Base-by-base conservation (phyloP, 1,140 invertebrate species). In the Achroia grisella region DNA sequence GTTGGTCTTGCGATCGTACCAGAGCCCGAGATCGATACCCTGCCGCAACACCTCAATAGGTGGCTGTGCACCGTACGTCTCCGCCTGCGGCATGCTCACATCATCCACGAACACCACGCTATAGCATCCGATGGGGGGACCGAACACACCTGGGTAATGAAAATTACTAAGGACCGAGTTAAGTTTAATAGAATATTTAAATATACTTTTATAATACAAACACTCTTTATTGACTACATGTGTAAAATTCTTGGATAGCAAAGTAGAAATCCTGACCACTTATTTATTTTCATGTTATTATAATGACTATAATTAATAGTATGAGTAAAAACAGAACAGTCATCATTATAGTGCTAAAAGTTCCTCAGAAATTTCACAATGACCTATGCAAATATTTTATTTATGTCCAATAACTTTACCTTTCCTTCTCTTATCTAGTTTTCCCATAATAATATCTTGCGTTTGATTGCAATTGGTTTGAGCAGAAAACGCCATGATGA, bases 401-500 rank as follows among this genome's bases (percentile, higher is more conserved):
- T 11, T 40, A 28, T 28, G 10, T 14, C 28, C 6, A 8, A 12
- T 8, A 35, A 30, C 1, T 3, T 23, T 23, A 87, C 90, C 96
- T 89, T 98, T 98, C 45, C 95, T 89, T 47, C 97, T 89, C 77
- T 97, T 98, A 74, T 98, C 96, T 42, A 98, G 80, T 80, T 97
- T 98, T 10, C 91, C 92, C 96, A 98, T 97, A 36, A 99, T 95
- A 36, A 98, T 96, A 68, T 97, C 95, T 86, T 98, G 97, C 0
- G 95, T 97, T 78, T 96, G 94, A 86, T 95, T 97, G 9, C 96
- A 95, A 14, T 93, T 94, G 0, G 97, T 98, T 87, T 98, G 95
- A 0, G 96, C 96, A 0, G 96, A 98, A 79, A 98, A 98, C 62
- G 94, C 97, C 51, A 98, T 92, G 46, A 97, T 92, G 2, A 96